Evolutionary conservation across 2,888 invertebrate genomes (phyloP), one percentile per base, ranked within the genome.

Genomic region (Nomada hirtipes): DNA sequence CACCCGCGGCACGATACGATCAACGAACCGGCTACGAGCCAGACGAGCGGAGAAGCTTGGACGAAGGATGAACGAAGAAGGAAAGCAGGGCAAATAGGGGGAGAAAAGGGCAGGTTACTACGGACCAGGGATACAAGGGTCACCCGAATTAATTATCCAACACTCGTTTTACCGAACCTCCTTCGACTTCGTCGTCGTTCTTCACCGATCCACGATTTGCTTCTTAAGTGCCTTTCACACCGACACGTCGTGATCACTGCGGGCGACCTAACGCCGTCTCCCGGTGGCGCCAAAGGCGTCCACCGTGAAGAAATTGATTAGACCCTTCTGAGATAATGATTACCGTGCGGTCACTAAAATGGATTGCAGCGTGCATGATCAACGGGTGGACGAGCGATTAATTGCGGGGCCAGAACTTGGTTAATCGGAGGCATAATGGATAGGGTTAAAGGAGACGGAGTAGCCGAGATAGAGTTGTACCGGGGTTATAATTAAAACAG

Each of bases 81-180:
- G 60, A 60, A 71, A 64, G 26, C 50, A 42, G 68, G 60, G 20
- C 53, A n/a, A 55, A 53, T 44, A 53, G 68, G 47, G 44, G 44
- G 50, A 52, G 63, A 76, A 50, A 76, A 64, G 74, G 57, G 57
- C 79, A 60, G 60, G 67, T 77, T 78, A 86, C 86, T 85, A 84
- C 85, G 85, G 86, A 71, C 64, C 75, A 65, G 29, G 81, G 68
- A 53, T 83, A 83, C 87, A 83, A 73, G 89, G 89, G 89, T 91
- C 91, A 90, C 80, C 86, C 90, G 90, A 91, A 91, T 91, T 91
- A 91, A 91, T 91, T 91, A 91, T 89, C 87, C 87, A 79, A 91
- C 90, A 91, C 91, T 91, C 91, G 90, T 90, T 89, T 86, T 79
- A 84, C 82, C 71, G 79, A 88, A 83, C 81, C 81, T 75, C 68